Base-by-base conservation (phyloP, 2,888 invertebrate genomes). In the Sicus ferrugineus region DNA sequence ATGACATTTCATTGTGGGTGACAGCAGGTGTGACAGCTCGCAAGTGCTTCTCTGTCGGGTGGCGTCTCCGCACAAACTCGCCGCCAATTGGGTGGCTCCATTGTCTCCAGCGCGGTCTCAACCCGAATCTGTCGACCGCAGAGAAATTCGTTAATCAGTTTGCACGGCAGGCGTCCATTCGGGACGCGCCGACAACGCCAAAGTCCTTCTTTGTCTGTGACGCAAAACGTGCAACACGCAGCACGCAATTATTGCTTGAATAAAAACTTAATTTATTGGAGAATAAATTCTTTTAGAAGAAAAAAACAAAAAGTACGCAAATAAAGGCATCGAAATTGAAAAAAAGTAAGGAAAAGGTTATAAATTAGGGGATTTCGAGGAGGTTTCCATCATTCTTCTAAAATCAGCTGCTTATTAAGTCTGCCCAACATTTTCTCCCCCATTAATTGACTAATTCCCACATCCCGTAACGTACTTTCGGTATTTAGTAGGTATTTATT, bases 71-170 rank as follows among this genome's bases (percentile, higher is more conserved):
- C 9, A 28, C 21, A 28, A 30, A 28, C 19, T 48, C 23, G 31
- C 38, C 31, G 21, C 23, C 31, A 23, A 58, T 46, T 58, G 54
- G 67, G 56, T 48, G 67, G 67, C 56, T 46, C n/a, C 48, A 67
- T 58, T 67, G 59, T 67, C 26, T 21, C 14, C 9, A 19, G 9
- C 59, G 46, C 14, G 69, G 71, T 58, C 65, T 34, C 31, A 31
- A 30, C 31, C 67, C 68, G 72, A 74, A 75, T 73, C 73, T 77
- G 77, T 77, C 77, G 73, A 76, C 75, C 76, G 72, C 77, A 77
- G 77, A 76, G 73, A 76, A 74, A 77, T 76, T 76, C 74, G 75
- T 76, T 76, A 76, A 76, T 76, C 75, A 77, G 73, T 77, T 74
- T 75, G 72, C 77, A 71, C 76, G 70, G 75, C 76, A 74, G 77